Base-by-base conservation (phyloP, 2,113 vertebrate species). In the Myrmecophaga tridactyla region DNA sequence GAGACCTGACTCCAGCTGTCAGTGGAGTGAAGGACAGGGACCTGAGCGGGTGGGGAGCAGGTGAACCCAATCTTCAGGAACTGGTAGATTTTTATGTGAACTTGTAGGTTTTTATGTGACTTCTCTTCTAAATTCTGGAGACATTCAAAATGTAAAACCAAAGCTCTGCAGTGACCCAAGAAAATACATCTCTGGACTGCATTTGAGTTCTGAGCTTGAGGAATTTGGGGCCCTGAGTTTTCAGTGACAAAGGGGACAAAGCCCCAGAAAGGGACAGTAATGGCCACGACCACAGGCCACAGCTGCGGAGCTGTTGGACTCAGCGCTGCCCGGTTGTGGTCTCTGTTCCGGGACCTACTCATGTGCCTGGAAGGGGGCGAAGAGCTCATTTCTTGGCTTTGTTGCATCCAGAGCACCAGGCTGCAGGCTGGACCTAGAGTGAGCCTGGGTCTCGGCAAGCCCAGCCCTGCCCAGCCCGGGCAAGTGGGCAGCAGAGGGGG, bases 91-190 rank as follows among this genome's bases (percentile, higher is more conserved):
- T 85, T 93, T 67, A 83, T 77, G n/a, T n/a, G n/a, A 56, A 18
- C 56, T 21, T 34, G 63, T 69, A 36, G 62, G 39, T 87, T 83
- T 89, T 93, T 67, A n/a, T 43, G 18, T 56, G 63, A 53, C 53
- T 76, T 86, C 10, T 29, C 17, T 63, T 90, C n/a, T 62, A 31
- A 41, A 83, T 29, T 87, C 60, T 65, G 7, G 21, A 75, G 72
- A 85, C 51, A 53, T 83, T 86, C 31, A 29, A 25, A 70, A 62
- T 92, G 93, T 78, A 85, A 72, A 96, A 53, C 48, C 51, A 10
- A 51, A 73, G 29, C 41, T 62, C 46, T 48, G 3, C 3, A 7
- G 10, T 34, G 14, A 80, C 36, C 75, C 46, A 41, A 65, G 23
- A 41, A 15, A 75, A 3, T 43, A 10, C 72, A 7, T 67, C 51